phyloP scores from a whole-genome alignment of 2,797 vertebrate genomes.

The Arnoldichthys spilopterus region DNA sequence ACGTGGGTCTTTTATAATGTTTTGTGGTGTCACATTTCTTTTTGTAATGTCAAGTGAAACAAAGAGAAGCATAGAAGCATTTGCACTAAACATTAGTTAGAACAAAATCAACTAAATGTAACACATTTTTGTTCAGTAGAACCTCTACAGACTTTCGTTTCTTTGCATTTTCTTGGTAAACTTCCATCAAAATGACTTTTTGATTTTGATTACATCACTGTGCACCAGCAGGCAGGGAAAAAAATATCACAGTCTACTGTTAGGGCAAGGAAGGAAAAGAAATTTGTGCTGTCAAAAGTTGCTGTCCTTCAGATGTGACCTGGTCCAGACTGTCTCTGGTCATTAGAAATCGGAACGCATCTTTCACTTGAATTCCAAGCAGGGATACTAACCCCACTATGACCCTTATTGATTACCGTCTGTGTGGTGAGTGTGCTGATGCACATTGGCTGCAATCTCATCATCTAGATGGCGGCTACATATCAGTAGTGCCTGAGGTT shows the following conservation, averaged over 20 bases:
- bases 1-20: neutral
- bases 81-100: too few species aligned
- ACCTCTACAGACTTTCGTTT: too few species aligned
- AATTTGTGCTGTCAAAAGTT: neutral
- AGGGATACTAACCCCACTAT: neutral
- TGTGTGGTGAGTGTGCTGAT: constrained; percentile 11
- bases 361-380: constrained; percentile 3
- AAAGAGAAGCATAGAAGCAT: neutral
- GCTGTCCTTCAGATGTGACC: constrained; percentile 19
- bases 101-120: too few species aligned
- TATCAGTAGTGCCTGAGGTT: constrained; percentile 2
- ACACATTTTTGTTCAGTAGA: too few species aligned
- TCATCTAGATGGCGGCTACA: constrained; percentile 22
- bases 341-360: constrained; percentile 16
- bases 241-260: too few species aligned
- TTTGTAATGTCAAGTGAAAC: neutral
- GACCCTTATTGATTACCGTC: constrained; percentile 20
- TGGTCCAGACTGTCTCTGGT: neutral
- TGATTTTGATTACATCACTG: too few species aligned
- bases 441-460: constrained; percentile 2
- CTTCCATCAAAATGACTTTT: too few species aligned
- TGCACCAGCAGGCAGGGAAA: too few species aligned
- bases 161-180: too few species aligned
- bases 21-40: constrained; percentile 5
- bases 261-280: too few species aligned